A percentile compares a stretch with the other conserved stretches of the same genome.
Evolutionary conservation across 2,797 vertebrate genomes (phyloP).

Genomic region (Halcyon leucocephala): DNA sequence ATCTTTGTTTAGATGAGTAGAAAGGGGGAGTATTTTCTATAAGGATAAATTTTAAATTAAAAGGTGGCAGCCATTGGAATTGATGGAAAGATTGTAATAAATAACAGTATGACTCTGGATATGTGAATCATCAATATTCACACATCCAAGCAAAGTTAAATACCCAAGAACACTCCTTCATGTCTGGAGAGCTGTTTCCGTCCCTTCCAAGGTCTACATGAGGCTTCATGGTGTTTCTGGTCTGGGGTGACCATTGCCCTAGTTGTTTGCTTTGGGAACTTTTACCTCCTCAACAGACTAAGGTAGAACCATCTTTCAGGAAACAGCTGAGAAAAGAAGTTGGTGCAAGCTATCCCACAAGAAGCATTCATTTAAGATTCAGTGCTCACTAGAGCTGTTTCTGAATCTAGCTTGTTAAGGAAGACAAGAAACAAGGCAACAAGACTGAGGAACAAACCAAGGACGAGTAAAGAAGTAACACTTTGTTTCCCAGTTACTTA

Average conservation of each 20-base stretch:
- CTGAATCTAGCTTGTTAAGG: neutral
- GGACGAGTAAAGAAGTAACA: neutral
- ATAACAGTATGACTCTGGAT: neutral
- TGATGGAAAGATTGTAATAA: neutral
- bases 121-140: neutral
- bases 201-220: neutral
- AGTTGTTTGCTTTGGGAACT: neutral
- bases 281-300: neutral
- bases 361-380: neutral
- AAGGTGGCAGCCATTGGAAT: neutral
- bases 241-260: neutral
- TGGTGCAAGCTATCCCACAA: neutral
- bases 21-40: neutral
- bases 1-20: neutral
- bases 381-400: neutral
- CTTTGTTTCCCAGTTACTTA: neutral
- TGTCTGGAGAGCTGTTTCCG: neutral
- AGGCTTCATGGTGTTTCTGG: neutral
- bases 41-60: neutral
- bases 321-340: neutral
- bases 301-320: neutral
- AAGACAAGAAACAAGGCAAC: neutral
- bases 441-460: fast-evolving
- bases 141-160: neutral
- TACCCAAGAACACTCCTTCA: neutral